Evolutionary conservation across 2,888 invertebrate species (phyloP), one percentile per base, ranked within the genome.

Genomic region (Orgyia antiqua): DNA sequence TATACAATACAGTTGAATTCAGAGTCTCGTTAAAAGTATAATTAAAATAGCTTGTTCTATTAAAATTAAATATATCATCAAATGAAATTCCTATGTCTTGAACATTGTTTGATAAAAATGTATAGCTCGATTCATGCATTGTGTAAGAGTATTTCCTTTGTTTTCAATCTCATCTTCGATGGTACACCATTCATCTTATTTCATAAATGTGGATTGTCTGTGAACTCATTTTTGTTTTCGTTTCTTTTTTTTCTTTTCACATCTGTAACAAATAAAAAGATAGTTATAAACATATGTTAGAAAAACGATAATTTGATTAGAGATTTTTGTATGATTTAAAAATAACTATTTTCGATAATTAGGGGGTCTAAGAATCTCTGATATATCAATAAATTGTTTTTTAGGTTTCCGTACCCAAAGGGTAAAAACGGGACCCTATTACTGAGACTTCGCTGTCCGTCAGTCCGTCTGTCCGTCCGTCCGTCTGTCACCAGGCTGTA

Each of bases 111-210:
- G 48, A 44, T 46, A 51, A 38, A 39, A 20, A 37, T 49, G 41
- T 49, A 42, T 40, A 33, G 51, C 40, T 67, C 46, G 64, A 52
- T 50, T 78, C 76, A 73, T 74, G 63, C 83, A 83, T 83, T 68
- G 74, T 83, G 55, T 42, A 47, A 51, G 42, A 43, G 42, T 57
- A 36, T 58, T 48, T 49, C 29, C 39, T 33, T 36, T 24, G 30
- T 56, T 55, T 45, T 53, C 56, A 68, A 54, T 64, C 51, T 70
- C 78, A 80, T 80, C 41, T 70, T 75, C 42, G 62, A 45, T 58
- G 33, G 45, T 41, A 43, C 48, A 41, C 31, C 51, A 45, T 69
- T 82, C 74, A 84, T 78, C 83, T 84, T 73, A 83, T 78, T 72
- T 78, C 80, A 63, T 79, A 84, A 67, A 79, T 73, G 61, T 82